Percentiles rank a stretch among this genome's conserved stretches.
phyloP scores from a whole-genome alignment of 2,113 vertebrate species.

The Trochalopteron elliotii region DNA sequence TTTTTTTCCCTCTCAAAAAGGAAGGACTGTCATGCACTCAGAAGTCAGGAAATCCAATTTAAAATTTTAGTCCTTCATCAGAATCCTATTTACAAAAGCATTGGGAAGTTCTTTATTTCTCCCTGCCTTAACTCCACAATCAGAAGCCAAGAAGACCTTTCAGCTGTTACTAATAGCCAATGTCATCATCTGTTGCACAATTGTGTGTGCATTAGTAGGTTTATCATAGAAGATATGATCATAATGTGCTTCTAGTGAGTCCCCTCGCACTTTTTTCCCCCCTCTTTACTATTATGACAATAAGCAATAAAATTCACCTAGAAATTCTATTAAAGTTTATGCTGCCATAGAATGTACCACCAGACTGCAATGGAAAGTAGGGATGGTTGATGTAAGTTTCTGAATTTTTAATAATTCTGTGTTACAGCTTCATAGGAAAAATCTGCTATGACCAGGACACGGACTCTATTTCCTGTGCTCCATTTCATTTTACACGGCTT shows the following conservation, averaged over 20 bases:
- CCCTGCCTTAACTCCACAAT: neutral
- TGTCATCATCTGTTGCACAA: neutral
- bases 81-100: neutral
- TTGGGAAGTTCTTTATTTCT: neutral
- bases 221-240: neutral
- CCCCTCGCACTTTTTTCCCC: neutral
- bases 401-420: neutral
- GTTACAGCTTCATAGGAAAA: neutral
- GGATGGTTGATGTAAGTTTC: neutral
- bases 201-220: neutral
- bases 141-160: neutral
- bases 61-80: neutral
- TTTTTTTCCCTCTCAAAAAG: neutral
- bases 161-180: neutral
- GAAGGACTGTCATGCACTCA: neutral
- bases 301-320: neutral
- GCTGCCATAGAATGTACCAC: neutral
- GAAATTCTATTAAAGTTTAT: neutral
- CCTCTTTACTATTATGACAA: neutral
- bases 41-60: neutral
- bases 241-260: neutral
- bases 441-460: neutral
- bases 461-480: neutral
- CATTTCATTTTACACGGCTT: neutral
- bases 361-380: neutral